These are phyloP conservation scores for Lasioglossum pauxillum DNA, from an alignment of 2,888 invertebrate genomes.

Conservation along the genomic window DNA sequence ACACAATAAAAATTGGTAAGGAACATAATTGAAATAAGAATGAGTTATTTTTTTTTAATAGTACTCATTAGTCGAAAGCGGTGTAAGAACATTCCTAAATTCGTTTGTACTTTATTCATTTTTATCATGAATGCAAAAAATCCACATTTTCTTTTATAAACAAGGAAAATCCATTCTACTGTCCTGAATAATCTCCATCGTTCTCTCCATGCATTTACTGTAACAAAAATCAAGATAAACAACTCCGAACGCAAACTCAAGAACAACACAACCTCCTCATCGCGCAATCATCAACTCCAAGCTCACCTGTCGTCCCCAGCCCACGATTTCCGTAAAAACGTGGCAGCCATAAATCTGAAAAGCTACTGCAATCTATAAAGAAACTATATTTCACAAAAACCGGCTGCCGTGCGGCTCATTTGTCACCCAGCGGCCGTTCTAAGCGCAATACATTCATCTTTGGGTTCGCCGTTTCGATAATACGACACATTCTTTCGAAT, in stretches of 20 bases:
- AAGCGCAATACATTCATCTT: neutral
- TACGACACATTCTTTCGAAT: neutral
- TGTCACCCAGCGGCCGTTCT: neutral
- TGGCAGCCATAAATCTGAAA: neutral
- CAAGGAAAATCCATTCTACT: too few relatives aligned
- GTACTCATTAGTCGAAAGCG: too few relatives aligned
- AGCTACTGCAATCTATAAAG: neutral
- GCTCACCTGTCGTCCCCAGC: neutral
- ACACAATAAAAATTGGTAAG: neutral
- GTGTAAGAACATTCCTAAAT: too few relatives aligned
- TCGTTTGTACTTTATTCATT: too few relatives aligned
- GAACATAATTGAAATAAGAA: too few relatives aligned
- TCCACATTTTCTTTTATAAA: too few relatives aligned
- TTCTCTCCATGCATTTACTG: too few relatives aligned
- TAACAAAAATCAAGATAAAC: too few relatives aligned
- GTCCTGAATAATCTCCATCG: too few relatives aligned
- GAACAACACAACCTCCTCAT: neutral
- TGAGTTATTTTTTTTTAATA: too few relatives aligned
- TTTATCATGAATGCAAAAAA: too few relatives aligned
- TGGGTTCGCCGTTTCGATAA: neutral
- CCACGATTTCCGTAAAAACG: neutral
- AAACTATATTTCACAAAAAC: neutral
- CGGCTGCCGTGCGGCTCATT: neutral
- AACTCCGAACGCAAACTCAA: neutral
- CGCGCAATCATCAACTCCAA: neutral